Conservation (phyloP, 2,113 vertebrate species). For the Halcyon malimbica region DNA sequence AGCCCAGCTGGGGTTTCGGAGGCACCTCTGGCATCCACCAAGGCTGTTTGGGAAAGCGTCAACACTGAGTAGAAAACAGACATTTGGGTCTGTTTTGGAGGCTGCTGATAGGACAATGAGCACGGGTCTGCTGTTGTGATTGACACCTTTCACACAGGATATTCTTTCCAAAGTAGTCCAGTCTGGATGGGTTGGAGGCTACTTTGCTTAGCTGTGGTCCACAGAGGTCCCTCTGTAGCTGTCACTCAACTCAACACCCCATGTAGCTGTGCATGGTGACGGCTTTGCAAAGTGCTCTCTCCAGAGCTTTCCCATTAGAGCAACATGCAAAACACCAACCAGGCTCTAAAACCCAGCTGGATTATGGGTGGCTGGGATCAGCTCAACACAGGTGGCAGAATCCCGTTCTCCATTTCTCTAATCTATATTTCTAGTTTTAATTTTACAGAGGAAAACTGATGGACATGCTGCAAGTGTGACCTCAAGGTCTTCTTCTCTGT, state of each 20-base stretch:
- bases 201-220: not conserved
- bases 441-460: not conserved
- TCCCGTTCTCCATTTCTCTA: not conserved
- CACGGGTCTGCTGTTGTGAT: no score
- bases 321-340: not conserved
- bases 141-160: rapidly evolving
- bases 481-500: not conserved
- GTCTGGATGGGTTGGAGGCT: not conserved
- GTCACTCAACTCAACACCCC: not conserved
- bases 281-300: not conserved
- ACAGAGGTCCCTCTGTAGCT: not conserved
- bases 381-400: not conserved
- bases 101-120: rapidly evolving
- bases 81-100: not conserved
- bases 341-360: not conserved
- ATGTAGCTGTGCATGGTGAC: not conserved
- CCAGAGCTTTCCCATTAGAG: not conserved
- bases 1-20: not conserved
- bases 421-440: rapidly evolving
- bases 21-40: not conserved
- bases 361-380: not conserved
- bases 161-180: not conserved
- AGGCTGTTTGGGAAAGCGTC: not conserved
- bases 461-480: not conserved
- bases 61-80: not conserved